A percentile compares a stretch with the other conserved stretches of the same genome.
phyloP scores from a whole-genome alignment of 2,797 vertebrate species.

The Distichodus sexfasciatus region DNA sequence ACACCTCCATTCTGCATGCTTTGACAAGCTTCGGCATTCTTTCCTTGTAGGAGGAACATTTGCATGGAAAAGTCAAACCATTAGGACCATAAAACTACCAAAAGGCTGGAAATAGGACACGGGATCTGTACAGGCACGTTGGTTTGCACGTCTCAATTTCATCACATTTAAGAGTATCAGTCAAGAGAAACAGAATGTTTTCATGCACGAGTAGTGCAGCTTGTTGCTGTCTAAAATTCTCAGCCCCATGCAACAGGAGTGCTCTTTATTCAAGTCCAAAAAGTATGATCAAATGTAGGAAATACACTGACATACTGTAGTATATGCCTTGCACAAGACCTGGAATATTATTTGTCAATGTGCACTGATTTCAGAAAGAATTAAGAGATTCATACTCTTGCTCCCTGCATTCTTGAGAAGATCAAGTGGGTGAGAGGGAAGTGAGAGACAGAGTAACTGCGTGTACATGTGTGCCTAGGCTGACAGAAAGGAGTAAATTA shows the following conservation, averaged over 20 bases:
- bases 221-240: not conserved
- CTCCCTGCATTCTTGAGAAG: conserved; percentile 3
- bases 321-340: too few species aligned
- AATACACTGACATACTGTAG: too few species aligned
- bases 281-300: too few species aligned
- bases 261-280: not conserved
- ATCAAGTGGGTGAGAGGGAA: not conserved
- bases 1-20: conserved; percentile 7
- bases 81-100: not conserved
- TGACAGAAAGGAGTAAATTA: conserved; percentile 12
- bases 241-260: not conserved
- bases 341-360: too few species aligned
- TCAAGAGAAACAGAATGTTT: not conserved
- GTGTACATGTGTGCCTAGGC: not conserved
- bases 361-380: too few species aligned
- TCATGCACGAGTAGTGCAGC: too few species aligned
- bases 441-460: not conserved
- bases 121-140: not conserved
- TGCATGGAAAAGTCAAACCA: conserved; percentile 12
- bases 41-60: not conserved
- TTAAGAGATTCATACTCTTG: too few species aligned
- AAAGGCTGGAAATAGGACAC: not conserved
- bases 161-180: not conserved
- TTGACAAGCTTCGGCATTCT: conserved; percentile 21
- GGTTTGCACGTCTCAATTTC: not conserved